Base-by-base conservation (phyloP, 2,888 invertebrate genomes). In the Athrips mouffetella region DNA sequence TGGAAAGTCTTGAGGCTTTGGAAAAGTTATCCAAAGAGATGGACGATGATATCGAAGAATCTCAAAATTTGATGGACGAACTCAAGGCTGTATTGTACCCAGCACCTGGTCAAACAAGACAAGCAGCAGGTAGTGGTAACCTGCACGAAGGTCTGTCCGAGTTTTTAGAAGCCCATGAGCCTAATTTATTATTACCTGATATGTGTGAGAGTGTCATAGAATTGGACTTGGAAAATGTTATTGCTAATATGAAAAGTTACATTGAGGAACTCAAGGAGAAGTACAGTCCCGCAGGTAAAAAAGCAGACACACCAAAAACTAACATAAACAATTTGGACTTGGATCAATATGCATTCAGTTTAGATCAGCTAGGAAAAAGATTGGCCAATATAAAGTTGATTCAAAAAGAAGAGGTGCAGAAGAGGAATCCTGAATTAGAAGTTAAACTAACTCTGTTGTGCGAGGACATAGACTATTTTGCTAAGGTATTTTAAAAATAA, bases 401-500 rank as follows among this genome's bases (percentile, higher is more conserved):
- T 30, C 73, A 70, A 42, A 65, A 53, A 13, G 62, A 66, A 42
- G 64, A 70, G n/a, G 55, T 51, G 1, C 61, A 53, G n/a, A 62
- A 63, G 6, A 76, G 66, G 47, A 80, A 73, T 60, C 46, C 56
- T 21, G 80, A 77, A 35, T 60, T 88, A 21, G 85, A 87, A 54
- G 53, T 53, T 1, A 85, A 86, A 53, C 54, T 87, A 37, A 56
- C 64, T 15, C 67, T 74, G 21, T 57, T 87, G 6, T 79, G 76
- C 56, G 65, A 77, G 33, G 78, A 84, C 71, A 80, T 86, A 1
- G 71, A 77, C 30, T 69, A 76, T 60, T 84, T 87, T 54, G 78
- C 76, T 23, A 73, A 83, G 77, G 87, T 85, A 30, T 33, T 8
- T 33, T 33, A 6, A 13, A 35, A 11, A 27, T 23, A 10, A 40